Evolutionary conservation across 2,113 vertebrate species (phyloP).

Genomic region (Pelvicachromis taeniatus): DNA sequence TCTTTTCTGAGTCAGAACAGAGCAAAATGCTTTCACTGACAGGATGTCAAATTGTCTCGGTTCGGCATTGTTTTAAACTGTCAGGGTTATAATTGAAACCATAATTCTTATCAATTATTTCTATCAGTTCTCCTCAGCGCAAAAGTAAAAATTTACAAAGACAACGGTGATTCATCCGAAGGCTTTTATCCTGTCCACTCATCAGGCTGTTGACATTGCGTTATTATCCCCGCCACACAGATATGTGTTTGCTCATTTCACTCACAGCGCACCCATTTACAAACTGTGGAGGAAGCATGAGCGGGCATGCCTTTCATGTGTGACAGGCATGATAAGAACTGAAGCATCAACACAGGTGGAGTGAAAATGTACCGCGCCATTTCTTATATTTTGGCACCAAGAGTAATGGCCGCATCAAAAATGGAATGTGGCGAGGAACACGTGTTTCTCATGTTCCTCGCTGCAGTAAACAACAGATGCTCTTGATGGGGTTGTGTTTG

Average conservation of each 20-base stretch:
- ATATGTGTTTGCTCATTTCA: not conserved
- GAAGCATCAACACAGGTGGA: not conserved
- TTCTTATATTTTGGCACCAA: not conserved
- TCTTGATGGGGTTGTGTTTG: not conserved
- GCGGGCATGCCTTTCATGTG: not conserved
- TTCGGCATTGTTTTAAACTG: not conserved
- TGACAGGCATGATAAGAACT: not conserved
- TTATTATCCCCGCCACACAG: not conserved
- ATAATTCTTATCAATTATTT: not conserved
- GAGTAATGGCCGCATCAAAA: not conserved
- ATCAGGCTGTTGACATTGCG: not conserved
- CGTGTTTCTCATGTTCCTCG: not conserved
- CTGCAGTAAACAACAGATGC: not conserved
- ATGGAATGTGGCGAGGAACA: not conserved
- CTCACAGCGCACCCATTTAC: not conserved
- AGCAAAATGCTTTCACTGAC: not conserved
- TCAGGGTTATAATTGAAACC: not conserved
- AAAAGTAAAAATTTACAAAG: not conserved
- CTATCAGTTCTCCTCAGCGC: not conserved
- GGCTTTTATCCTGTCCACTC: not conserved
- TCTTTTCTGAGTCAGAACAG: not conserved
- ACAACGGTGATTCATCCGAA: not conserved
- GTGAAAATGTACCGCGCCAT: not conserved
- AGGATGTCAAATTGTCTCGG: not conserved
- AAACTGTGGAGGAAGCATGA: not conserved